A percentile compares a stretch with the other conserved stretches of the same genome.
These are phyloP conservation scores for Acanthosepion esculentum DNA, from an alignment of 2,888 invertebrate species.

Conservation along the genomic window DNA sequence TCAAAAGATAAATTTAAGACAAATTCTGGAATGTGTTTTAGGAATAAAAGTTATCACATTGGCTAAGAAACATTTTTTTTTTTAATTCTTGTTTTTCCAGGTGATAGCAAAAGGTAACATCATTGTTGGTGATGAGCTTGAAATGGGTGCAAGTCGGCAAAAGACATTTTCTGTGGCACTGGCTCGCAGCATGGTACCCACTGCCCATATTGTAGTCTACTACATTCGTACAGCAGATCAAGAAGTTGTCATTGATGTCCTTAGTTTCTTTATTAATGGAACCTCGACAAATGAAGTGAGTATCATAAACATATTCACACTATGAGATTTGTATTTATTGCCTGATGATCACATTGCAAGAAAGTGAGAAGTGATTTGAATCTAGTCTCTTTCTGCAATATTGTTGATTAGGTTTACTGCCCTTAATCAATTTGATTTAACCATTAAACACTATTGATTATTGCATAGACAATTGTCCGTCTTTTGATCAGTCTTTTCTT, in stretches of 20 bases:
- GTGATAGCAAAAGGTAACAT: slow-evolving; percentile 94
- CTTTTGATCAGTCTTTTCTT: no score
- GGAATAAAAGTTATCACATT: no score
- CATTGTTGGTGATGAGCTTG: slow-evolving; percentile 87
- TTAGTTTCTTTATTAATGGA: slow-evolving; percentile 97
- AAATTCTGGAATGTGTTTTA: no score
- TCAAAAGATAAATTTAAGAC: no score
- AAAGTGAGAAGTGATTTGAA: no score
- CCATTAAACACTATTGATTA: no score
- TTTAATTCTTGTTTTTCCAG: slow-evolving; percentile 64
- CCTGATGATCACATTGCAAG: no score
- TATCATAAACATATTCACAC: slow-evolving; percentile 48
- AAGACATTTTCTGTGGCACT: slow-evolving; percentile 78
- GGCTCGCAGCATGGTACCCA: slow-evolving; percentile 84
- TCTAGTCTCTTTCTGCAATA: no score
- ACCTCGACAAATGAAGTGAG: slow-evolving; percentile 90
- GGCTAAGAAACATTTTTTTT: neutral
- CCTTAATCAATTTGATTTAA: no score
- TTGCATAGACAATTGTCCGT: no score
- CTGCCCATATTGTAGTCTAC: slow-evolving; percentile 91
- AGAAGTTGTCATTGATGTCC: slow-evolving; percentile 90
- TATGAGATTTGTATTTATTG: no score
- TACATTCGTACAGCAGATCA: slow-evolving; percentile 84
- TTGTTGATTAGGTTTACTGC: no score
- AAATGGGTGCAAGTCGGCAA: slow-evolving; percentile 78